Evolutionary conservation across 2,888 invertebrate species (phyloP), one percentile per base, ranked within the genome.

Genomic region (Creontiades dilutus): DNA sequence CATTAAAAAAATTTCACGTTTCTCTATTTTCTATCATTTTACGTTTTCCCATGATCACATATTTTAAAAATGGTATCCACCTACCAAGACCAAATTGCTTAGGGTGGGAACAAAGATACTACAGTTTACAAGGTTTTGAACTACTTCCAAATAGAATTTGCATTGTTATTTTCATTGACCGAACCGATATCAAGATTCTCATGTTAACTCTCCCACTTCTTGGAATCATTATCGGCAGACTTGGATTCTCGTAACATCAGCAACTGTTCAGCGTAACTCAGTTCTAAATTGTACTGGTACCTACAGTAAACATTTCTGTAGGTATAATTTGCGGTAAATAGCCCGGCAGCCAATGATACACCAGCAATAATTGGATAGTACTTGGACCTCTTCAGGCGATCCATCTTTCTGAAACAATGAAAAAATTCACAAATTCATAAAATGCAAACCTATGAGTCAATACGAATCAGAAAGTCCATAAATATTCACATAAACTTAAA

Each of bases 341-440:
- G 68, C 12, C 23, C 27, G 0, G 23, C 9, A 7, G 68, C 23
- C 4, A 68, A 4, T 23, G 68, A 23, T 7, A 23, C 68, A 68
- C 68, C 68, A 27, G 12, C 68, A 23, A 68, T 23, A 23, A 68
- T 12, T 23, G 68, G 68, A 68, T 68, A 68, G 23, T 68, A 23
- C 68, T 68, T 68, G 23, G 23, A 23, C 68, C 23, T 68, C 23
- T 68, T 68, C 68, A 68, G 23, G 68, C 68, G 68, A 68, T 68
- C 68, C 68, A 68, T 68, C 1, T 23, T 23, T 12, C 52, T 52
- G 52, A 52, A 52, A 52, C 52, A 52, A 52, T 52, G 11, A 52
- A 1, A 52, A 37, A 37, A 37, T 37, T 4, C 37, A 37, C 37
- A 37, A 7, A 4, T 37, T 2, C 2, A 37, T 37, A 7, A 37